These are phyloP conservation scores for Oreamnos americanus DNA, from an alignment of 2,113 vertebrate genomes.

Conservation along the genomic window DNA sequence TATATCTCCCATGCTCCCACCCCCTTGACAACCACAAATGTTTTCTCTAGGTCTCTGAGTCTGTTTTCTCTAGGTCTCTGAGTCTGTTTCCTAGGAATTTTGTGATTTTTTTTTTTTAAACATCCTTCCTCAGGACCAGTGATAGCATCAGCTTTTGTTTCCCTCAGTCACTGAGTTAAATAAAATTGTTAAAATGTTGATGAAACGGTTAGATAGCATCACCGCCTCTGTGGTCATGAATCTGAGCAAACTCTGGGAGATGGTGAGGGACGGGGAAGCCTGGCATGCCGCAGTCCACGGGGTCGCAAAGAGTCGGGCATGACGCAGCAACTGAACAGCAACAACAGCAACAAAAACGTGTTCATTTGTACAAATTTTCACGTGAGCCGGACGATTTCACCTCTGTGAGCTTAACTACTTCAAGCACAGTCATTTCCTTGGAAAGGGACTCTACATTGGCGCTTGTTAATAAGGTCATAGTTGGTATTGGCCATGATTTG, in stretches of 20 bases:
- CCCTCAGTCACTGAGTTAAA: background rate
- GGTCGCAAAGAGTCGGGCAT: background rate
- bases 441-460: background rate
- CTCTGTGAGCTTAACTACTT: background rate
- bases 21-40: background rate
- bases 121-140: background rate
- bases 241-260: background rate
- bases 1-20: background rate
- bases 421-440: background rate
- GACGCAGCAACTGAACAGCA: accelerated
- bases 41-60: background rate
- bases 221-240: background rate
- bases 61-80: background rate
- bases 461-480: background rate
- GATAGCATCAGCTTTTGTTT: background rate
- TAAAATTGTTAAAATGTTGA: background rate
- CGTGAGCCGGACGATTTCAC: background rate
- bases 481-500: background rate
- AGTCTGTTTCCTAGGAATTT: background rate
- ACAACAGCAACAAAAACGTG: background rate
- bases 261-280: background rate
- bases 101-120: background rate
- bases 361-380: background rate
- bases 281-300: accelerated
- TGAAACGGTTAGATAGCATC: background rate